Conservation (phyloP, 2,113 vertebrate genomes). For the Antigone vipio region DNA sequence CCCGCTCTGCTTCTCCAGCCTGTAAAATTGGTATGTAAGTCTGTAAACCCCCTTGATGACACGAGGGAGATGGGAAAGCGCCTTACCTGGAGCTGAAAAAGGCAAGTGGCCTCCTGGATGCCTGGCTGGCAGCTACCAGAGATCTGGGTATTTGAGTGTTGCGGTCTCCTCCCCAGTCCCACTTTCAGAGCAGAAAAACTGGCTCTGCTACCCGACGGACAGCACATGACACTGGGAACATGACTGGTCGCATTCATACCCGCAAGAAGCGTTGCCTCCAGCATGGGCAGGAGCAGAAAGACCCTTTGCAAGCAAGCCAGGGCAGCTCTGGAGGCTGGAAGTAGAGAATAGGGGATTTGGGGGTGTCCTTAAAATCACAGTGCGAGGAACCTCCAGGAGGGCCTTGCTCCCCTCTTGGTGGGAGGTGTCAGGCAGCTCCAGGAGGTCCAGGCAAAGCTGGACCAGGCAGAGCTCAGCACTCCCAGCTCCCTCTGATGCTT, state of each 20-base stretch:
- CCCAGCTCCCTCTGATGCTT: neutral
- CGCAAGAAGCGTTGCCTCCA: neutral
- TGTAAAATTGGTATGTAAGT: rapidly evolving
- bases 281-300: neutral
- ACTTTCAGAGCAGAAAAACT: constrained; percentile 44
- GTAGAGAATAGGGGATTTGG: neutral
- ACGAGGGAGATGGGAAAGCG: neutral
- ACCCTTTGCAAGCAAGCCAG: neutral
- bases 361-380: neutral
- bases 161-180: constrained; percentile 25
- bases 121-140: neutral
- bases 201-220: neutral
- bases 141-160: neutral
- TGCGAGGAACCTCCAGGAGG: neutral
- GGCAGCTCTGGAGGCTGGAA: neutral
- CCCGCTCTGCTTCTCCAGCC: neutral
- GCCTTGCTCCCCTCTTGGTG: neutral
- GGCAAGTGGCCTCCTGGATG: neutral
- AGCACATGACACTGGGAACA: neutral
- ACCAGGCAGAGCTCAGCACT: neutral
- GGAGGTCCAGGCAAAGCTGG: neutral
- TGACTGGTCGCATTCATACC: neutral
- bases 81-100: neutral
- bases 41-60: neutral
- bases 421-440: neutral